Evolutionary conservation across 2,113 vertebrate genomes (phyloP).

Genomic region (Otolemur garnettii): DNA sequence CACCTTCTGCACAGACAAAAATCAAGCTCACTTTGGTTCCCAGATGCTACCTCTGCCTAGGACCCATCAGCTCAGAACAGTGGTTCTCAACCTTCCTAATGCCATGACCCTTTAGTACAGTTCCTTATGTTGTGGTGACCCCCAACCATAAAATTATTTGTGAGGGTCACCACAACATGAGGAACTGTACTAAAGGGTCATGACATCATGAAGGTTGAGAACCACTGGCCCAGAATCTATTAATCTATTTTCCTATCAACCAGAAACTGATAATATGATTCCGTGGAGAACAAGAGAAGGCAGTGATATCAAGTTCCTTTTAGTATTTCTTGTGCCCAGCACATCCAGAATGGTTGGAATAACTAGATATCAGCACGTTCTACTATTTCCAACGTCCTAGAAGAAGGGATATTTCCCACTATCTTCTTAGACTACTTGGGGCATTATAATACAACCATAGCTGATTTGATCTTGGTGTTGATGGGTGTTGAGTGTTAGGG

Average conservation of each 20-base stretch:
- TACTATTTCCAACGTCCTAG: not conserved
- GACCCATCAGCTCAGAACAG: not conserved
- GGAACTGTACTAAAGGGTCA: too few species aligned
- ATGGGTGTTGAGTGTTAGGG: not conserved
- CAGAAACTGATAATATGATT: not conserved
- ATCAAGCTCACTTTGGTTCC: not conserved
- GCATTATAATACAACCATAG: not conserved
- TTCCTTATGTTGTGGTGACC: too few species aligned
- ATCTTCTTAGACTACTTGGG: not conserved
- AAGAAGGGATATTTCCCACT: not conserved
- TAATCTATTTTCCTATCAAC: not conserved
- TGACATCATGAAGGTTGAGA: too few species aligned
- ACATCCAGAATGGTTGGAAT: not conserved
- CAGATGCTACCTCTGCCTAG: not conserved
- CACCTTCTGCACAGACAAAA: not conserved
- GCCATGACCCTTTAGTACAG: too few species aligned
- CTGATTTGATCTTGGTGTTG: not conserved
- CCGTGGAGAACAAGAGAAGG: not conserved
- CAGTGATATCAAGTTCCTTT: not conserved
- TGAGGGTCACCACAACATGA: too few species aligned
- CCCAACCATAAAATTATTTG: too few species aligned
- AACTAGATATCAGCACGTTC: not conserved
- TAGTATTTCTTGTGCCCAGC: not conserved
- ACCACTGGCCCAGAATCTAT: not conserved
- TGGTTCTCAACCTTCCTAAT: too few species aligned